Conservation (phyloP, 2,113 vertebrate species). For the Megaleporinus macrocephalus region DNA sequence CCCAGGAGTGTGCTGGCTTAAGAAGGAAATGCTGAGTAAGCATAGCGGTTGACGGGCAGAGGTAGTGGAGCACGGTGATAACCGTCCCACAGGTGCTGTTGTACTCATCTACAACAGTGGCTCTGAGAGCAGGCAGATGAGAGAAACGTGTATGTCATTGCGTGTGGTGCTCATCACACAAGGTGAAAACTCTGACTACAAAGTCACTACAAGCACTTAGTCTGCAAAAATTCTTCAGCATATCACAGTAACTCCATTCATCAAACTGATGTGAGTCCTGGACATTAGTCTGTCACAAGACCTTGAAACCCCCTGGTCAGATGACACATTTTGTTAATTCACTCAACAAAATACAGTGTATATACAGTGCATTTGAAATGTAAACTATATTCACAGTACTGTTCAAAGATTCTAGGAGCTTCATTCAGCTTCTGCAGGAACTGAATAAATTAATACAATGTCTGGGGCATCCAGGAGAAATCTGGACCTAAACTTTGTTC, state of each 20-base stretch:
- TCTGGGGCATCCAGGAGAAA: no score
- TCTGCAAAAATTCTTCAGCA: neutral
- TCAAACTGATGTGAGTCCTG: neutral
- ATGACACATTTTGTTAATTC: no score
- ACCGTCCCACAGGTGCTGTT: conserved; percentile 33
- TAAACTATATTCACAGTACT: no score
- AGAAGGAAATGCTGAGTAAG: conserved; percentile 45
- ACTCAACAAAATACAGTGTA: no score
- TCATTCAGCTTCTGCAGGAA: no score
- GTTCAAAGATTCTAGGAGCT: no score
- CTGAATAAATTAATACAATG: no score
- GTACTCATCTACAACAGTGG: conserved; percentile 27
- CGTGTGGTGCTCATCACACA: neutral
- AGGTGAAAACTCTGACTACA: neutral
- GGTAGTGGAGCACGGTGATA: conserved; percentile 24
- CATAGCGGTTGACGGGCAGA: conserved; percentile 43
- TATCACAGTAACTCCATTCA: neutral
- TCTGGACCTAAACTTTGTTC: no score
- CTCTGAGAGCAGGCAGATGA: conserved; percentile 21
- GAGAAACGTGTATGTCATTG: neutral
- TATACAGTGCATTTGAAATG: no score
- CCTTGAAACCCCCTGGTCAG: no score
- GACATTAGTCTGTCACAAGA: neutral
- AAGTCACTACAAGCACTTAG: conserved; percentile 19
- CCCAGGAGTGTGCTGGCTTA: conserved; percentile 23